phyloP scores from a whole-genome alignment of 2,113 vertebrate species.

The Phaethornis superciliosus region DNA sequence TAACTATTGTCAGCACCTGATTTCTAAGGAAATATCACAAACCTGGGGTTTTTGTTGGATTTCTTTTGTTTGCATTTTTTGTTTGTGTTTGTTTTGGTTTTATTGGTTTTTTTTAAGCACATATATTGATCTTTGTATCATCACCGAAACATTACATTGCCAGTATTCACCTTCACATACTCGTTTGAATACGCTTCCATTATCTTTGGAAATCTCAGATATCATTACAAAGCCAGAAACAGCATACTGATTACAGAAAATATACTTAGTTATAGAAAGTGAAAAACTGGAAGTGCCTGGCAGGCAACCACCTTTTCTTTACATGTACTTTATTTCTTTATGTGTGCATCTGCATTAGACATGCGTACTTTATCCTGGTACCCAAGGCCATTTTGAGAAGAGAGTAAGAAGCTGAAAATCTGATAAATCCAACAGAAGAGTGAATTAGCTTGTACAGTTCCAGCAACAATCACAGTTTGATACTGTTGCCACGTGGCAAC shows the following conservation, averaged over 20 bases:
- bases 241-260: background rate
- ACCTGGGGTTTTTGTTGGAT: no score
- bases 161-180: background rate
- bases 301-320: background rate
- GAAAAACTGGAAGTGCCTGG: background rate
- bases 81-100: background rate
- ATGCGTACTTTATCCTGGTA: background rate
- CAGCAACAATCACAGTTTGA: background rate
- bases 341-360: accelerated
- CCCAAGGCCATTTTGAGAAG: background rate
- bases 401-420: background rate
- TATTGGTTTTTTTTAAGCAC: background rate
- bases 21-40: background rate
- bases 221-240: background rate
- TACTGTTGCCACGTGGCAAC: background rate
- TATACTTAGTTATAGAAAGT: background rate
- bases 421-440: background rate
- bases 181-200: background rate
- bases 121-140: background rate
- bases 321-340: background rate
- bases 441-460: background rate
- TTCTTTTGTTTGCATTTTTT: no score
- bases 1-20: background rate
- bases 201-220: background rate
- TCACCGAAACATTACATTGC: background rate